Conservation (phyloP, 2,113 vertebrate genomes). For the Chloropsis hardwickii region DNA sequence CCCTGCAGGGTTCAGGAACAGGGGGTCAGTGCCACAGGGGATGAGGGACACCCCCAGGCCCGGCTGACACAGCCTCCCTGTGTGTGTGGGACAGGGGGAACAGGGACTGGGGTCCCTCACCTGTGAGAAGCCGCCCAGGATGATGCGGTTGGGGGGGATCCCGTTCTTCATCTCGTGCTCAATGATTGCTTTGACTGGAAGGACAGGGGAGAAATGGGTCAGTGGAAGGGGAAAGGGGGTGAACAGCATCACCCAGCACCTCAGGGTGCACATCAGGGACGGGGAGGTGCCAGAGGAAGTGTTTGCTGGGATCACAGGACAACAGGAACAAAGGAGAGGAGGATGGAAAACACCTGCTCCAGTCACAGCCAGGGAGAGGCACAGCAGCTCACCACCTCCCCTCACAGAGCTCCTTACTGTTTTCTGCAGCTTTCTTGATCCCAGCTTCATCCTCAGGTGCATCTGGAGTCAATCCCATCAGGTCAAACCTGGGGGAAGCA, state of each 20-base stretch:
- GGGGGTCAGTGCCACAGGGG: background rate
- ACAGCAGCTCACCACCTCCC: background rate
- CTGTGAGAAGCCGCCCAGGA: constrained; percentile 98
- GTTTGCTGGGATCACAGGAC: background rate
- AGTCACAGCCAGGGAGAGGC: background rate
- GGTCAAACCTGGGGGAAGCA: constrained; percentile 85
- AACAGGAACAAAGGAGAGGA: background rate
- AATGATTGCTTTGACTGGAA: constrained; percentile 91
- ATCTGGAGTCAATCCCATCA: constrained; percentile 91
- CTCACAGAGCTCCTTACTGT: constrained; percentile 75
- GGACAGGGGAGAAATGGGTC: background rate
- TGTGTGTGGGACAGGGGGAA: background rate
- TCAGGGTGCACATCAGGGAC: background rate
- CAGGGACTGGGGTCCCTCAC: constrained; percentile 48
- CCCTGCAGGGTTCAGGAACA: constrained; percentile 72
- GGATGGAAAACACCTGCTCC: background rate
- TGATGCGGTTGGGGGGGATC: constrained; percentile 90
- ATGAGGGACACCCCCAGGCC: background rate
- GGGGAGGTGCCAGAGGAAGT: background rate
- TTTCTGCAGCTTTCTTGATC: constrained; percentile 96
- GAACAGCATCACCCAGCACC: background rate
- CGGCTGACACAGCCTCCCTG: background rate
- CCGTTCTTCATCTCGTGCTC: constrained; percentile 96
- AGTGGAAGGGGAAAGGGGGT: background rate
- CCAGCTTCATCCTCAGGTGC: constrained; percentile 91